Base-by-base conservation (phyloP, 2,797 vertebrate genomes). In the Decapterus maruadsi region DNA sequence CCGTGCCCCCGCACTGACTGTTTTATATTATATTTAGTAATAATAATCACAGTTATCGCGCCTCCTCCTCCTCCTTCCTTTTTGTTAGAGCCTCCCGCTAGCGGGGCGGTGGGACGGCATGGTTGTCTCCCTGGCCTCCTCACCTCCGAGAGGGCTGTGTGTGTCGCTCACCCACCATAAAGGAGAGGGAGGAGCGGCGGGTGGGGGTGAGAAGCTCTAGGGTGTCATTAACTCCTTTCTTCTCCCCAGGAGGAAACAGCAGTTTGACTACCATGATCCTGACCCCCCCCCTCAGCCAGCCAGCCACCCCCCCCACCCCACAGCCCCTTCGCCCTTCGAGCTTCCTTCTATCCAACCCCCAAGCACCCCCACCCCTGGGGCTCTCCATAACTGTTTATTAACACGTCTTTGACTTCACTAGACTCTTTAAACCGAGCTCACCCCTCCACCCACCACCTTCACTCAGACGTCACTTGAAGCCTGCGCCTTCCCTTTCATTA, bases 21-120 rank as follows among this genome's bases (percentile, higher is more conserved):
- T 90, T 89, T 94, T 87, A 93, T 95, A 95, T 94, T 94, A 95
- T 94, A 94, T 94, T 94, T 94, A 93, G 92, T 93, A 92, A 94
- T 94, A 94, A 94, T 95, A 94, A 95, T 95, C 92, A 94, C 93
- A 93, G 94, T 92, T 90, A 93, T 94, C 78, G 82, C 60, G 46
- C 85, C 90, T 88, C 84, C 90, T 88, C 86, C 82, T 90, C 89
- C 91, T 89, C 84, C 90, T 87, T 82, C 82, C 83, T 90, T 91
- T 92, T 92, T 91, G 90, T 93, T 89, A 75, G 81, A 90, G 81
- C 72, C 80, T 84, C 88, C 88, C 65, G 86, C 78, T 72, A 78
- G 78, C 66, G 79, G 87, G 84, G 81, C 80, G 83, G 84, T 88
- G 89, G 90, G 92, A 92, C 67, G 88, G 90, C 87, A 82, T 83